Percentiles rank a stretch among this genome's conserved stretches.
These are phyloP conservation scores for Synergus itoensis DNA, from an alignment of 2,888 invertebrate species.

Conservation along the genomic window DNA sequence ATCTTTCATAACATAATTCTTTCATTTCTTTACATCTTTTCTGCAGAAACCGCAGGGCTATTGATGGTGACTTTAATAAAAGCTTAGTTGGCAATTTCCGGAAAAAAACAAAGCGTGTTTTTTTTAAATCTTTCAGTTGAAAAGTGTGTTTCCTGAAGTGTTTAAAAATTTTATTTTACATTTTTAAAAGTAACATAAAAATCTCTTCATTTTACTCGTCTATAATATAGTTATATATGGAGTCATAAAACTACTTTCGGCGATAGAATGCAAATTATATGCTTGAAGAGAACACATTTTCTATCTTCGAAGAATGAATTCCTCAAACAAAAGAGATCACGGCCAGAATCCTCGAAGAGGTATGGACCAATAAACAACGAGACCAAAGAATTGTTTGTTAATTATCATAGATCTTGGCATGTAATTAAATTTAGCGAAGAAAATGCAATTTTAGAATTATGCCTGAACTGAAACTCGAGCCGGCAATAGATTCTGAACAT, in stretches of 20 bases:
- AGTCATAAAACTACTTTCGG: not conserved
- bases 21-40: not conserved
- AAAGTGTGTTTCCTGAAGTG: conserved; percentile 14
- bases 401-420: not conserved
- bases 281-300: not conserved
- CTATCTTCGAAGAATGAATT: not conserved
- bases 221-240: not conserved
- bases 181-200: not conserved
- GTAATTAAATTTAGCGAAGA: conserved; percentile 10
- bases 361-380: conserved; percentile 21
- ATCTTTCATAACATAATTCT: conserved; percentile 9
- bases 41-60: not conserved
- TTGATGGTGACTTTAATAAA: conserved; percentile 22
- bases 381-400: conserved; percentile 19
- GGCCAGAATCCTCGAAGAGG: not conserved
- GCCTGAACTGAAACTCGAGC: not conserved
- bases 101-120: conserved; percentile 5
- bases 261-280: not conserved
- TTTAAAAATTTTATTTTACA: not conserved
- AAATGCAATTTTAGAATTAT: not conserved
- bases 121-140: conserved; percentile 8
- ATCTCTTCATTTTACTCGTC: not conserved
- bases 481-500: conserved; percentile 2
- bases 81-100: conserved; percentile 35
- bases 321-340: not conserved